phyloP scores from a whole-genome alignment of 2,113 vertebrate species.

The Narcine bancroftii region DNA sequence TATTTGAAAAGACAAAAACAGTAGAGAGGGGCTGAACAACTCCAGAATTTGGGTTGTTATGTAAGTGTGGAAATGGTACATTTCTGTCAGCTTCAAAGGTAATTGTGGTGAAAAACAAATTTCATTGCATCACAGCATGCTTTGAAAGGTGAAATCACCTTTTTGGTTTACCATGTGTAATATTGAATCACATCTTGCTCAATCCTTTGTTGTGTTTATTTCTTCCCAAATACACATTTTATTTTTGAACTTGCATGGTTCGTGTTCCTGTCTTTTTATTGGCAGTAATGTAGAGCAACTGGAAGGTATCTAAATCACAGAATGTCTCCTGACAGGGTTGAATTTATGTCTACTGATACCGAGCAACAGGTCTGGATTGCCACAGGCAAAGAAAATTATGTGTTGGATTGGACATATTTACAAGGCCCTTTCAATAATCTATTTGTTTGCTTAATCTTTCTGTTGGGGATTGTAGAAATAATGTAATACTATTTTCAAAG shows the following conservation, averaged over 20 bases:
- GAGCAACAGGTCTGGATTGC: neutral
- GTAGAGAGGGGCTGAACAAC: no score
- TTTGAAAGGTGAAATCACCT: neutral
- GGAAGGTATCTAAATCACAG: neutral
- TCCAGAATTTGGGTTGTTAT: no score
- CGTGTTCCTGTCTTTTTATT: no score
- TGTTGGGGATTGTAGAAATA: neutral
- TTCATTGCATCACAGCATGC: no score
- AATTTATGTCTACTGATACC: neutral
- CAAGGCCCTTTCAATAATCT: neutral
- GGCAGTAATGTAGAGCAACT: neutral
- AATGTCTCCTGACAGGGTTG: neutral
- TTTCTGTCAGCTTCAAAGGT: no score
- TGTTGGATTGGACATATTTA: neutral
- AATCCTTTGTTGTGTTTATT: neutral
- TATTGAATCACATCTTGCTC: neutral
- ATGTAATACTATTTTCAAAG: neutral
- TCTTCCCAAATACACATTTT: neutral
- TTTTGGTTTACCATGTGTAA: no score
- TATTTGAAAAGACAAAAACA: no score
- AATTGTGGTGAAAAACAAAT: no score
- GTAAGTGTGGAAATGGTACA: no score
- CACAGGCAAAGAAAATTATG: neutral
- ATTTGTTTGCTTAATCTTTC: neutral
- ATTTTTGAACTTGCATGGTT: neutral